These are phyloP conservation scores for Archocentrus centrarchus DNA, from an alignment of 2,113 vertebrate genomes.

Conservation along the genomic window DNA sequence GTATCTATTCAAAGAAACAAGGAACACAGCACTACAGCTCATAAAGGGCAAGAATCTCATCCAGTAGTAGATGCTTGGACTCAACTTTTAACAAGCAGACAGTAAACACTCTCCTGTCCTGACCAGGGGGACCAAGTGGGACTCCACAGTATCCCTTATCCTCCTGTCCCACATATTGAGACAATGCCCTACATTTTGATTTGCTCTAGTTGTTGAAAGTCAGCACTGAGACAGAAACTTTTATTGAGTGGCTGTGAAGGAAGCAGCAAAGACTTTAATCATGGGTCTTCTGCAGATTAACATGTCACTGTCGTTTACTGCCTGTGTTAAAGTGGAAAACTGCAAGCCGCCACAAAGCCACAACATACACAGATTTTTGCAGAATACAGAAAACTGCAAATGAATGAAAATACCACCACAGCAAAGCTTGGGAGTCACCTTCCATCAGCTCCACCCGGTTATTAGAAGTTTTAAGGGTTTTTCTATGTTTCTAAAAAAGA, in stretches of 20 bases:
- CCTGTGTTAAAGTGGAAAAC: background rate
- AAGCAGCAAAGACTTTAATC: background rate
- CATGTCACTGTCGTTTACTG: background rate
- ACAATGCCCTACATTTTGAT: conserved; percentile 14
- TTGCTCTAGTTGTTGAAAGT: conserved; percentile 6
- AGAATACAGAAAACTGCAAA: background rate
- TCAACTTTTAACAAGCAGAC: conserved; percentile 10
- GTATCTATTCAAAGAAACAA: background rate
- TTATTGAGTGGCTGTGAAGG: background rate
- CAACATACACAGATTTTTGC: background rate
- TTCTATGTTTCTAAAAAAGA: background rate
- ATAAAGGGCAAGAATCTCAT: background rate
- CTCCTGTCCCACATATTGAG: background rate
- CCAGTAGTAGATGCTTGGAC: background rate
- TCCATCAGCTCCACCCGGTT: background rate
- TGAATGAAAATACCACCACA: background rate
- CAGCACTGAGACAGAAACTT: background rate
- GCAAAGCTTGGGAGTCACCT: background rate
- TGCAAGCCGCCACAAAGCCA: background rate
- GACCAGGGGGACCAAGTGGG: background rate
- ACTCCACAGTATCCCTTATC: background rate
- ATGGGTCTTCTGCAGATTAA: background rate
- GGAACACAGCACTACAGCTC: background rate
- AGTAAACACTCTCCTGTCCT: background rate
- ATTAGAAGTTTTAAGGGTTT: background rate